Conservation (phyloP, 2,888 invertebrate species). For the Hemaris fuciformis region DNA sequence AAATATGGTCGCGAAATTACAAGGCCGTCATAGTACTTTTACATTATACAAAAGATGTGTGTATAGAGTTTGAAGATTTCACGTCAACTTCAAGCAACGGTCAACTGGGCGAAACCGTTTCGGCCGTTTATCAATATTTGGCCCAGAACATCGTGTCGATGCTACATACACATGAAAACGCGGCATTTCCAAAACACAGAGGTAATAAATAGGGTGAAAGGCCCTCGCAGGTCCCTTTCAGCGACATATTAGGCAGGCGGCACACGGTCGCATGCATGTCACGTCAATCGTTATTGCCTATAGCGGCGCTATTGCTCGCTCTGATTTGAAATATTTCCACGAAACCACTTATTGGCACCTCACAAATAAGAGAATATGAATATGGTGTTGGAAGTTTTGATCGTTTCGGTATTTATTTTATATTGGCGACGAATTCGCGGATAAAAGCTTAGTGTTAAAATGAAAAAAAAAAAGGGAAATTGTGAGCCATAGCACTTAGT, state of each 20-base stretch:
- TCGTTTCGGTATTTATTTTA: constrained; percentile 32
- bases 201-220: constrained; percentile 68
- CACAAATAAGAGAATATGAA: constrained; percentile 48
- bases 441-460: background rate
- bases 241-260: constrained; percentile 66
- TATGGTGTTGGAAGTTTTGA: constrained; percentile 46
- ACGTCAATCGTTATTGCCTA: constrained; percentile 76
- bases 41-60: background rate
- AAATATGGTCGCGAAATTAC: too few species aligned
- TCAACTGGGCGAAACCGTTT: too few species aligned
- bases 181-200: constrained; percentile 50
- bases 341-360: constrained; percentile 79
- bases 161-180: background rate
- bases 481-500: too few species aligned
- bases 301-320: constrained; percentile 59
- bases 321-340: constrained; percentile 81
- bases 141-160: too few species aligned
- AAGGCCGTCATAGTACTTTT: too few species aligned
- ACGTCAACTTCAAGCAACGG: too few species aligned
- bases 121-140: too few species aligned
- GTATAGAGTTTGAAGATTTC: background rate
- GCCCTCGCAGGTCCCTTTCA: constrained; percentile 57
- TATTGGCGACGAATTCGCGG: background rate
- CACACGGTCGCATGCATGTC: constrained; percentile 70
- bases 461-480: background rate